Conservation (phyloP, 2,888 invertebrate genomes). For the Caenorhabditis drosophilae region DNA sequence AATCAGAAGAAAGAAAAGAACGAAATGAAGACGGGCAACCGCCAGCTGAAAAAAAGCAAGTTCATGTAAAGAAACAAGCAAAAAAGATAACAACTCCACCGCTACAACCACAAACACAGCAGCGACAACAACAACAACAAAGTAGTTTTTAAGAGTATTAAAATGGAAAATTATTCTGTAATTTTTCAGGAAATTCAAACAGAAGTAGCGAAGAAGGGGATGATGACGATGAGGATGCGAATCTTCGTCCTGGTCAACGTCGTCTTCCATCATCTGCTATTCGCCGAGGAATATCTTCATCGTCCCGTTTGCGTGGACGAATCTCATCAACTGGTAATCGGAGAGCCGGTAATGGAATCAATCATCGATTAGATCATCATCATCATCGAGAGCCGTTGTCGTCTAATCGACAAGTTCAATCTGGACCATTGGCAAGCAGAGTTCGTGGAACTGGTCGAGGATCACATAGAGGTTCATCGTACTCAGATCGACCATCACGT, state of each 20-base stretch:
- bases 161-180: not conserved
- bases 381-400: not conserved
- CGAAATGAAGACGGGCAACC: conserved; percentile 12
- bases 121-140: too few relatives aligned
- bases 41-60: conserved; percentile 19
- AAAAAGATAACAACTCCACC: too few relatives aligned
- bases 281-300: conserved; percentile 7
- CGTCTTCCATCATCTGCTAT: conserved; percentile 11
- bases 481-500: too few relatives aligned
- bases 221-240: conserved; percentile 22
- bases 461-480: not conserved
- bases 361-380: not conserved
- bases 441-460: too few relatives aligned
- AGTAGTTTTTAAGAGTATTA: not conserved
- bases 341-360: not conserved
- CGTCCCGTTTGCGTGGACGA: conserved; percentile 4
- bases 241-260: conserved; percentile 25
- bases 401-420: conserved; percentile 1
- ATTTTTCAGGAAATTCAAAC: conserved; percentile 1
- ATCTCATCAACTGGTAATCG: not conserved
- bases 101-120: too few relatives aligned
- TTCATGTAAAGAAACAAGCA: too few relatives aligned
- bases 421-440: too few relatives aligned
- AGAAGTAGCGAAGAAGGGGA: conserved; percentile 9
- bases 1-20: conserved; percentile 12